Conservation (phyloP, 2,888 invertebrate genomes). For the Trissoscelio sp. region DNA sequence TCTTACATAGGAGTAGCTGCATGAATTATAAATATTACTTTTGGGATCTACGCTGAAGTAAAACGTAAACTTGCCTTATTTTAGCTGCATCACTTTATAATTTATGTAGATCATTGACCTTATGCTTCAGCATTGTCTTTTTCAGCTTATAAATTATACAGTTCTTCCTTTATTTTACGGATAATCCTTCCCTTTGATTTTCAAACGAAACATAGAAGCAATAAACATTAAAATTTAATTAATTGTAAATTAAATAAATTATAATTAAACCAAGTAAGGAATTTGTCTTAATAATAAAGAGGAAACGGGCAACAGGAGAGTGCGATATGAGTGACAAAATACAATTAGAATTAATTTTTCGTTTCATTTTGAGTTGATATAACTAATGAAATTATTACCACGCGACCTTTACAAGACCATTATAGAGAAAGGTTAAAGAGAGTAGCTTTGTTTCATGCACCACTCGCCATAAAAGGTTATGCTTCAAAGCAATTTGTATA, state of each 20-base stretch:
- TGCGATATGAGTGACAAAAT: background rate
- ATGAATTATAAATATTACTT: slow-evolving; percentile 70
- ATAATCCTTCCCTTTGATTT: background rate
- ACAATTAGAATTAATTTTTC: background rate
- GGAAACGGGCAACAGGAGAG: too few species aligned
- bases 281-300: background rate
- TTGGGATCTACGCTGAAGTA: slow-evolving; percentile 36
- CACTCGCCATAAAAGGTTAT: slow-evolving; percentile 56
- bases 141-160: slow-evolving; percentile 33
- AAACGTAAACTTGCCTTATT: slow-evolving; percentile 37
- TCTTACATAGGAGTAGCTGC: slow-evolving; percentile 47
- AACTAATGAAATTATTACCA: slow-evolving; percentile 39
- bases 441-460: slow-evolving; percentile 51
- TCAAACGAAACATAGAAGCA: background rate
- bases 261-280: background rate
- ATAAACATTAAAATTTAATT: background rate
- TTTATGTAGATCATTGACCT: slow-evolving; percentile 51
- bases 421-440: slow-evolving; percentile 55
- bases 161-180: background rate
- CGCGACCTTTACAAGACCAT: slow-evolving; percentile 44
- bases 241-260: background rate
- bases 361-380: background rate
- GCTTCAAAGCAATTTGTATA: slow-evolving; percentile 58
- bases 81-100: slow-evolving; percentile 46
- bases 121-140: slow-evolving; percentile 32